These are phyloP conservation scores for Indicator indicator DNA, from an alignment of 2,113 vertebrate species.

Conservation along the genomic window DNA sequence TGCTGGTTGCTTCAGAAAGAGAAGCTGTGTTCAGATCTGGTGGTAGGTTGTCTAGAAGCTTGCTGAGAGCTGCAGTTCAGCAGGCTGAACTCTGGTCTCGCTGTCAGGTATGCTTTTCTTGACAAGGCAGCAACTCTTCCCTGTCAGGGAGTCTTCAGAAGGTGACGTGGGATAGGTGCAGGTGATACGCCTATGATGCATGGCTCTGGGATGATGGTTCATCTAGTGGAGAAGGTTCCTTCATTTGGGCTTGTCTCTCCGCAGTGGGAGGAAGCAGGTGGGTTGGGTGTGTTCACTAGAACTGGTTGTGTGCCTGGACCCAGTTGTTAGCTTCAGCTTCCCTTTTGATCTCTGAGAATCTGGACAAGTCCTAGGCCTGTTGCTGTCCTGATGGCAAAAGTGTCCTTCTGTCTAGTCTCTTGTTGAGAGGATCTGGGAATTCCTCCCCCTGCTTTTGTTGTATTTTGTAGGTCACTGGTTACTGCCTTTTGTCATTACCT, in stretches of 20 bases:
- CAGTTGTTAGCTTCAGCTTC: not conserved
- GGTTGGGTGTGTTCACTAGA: not conserved
- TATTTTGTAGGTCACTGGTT: not conserved
- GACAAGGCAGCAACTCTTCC: not conserved
- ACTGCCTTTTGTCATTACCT: not conserved
- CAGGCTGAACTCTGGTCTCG: not conserved
- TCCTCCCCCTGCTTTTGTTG: not conserved
- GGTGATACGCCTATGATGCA: not conserved
- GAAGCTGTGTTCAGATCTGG: not conserved
- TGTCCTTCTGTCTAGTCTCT: not conserved
- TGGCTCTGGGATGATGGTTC: not conserved
- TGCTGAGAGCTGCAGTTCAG: not conserved
- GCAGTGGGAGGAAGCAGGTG: not conserved
- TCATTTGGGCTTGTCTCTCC: not conserved
- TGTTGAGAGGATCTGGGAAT: not conserved
- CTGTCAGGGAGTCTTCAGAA: not conserved
- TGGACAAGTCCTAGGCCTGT: fast-evolving
- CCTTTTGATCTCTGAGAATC: not conserved
- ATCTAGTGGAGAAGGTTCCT: not conserved
- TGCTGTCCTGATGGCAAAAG: not conserved
- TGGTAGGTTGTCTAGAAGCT: not conserved
- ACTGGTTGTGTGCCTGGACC: not conserved
- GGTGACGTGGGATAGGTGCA: not conserved
- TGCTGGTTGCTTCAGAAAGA: not conserved
- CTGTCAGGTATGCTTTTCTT: not conserved